Conservation (phyloP, 1,140 invertebrate species). For the Hyposmocoma kahamanoa region DNA sequence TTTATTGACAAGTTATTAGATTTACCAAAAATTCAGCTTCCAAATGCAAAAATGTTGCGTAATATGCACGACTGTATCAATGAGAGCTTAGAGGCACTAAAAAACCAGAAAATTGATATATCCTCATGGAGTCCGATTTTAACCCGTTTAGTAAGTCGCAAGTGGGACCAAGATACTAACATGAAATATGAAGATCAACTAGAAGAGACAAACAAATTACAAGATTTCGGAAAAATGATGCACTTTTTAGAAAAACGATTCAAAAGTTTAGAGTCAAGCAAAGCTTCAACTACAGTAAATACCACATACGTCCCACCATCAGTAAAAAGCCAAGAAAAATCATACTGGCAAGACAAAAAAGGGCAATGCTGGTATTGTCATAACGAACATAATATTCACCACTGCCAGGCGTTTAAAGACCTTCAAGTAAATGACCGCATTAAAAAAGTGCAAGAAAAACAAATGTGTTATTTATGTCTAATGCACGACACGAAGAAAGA, state of each 20-base stretch:
- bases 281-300: background rate
- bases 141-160: background rate
- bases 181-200: slow-evolving; percentile 7
- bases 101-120: slow-evolving; percentile 4
- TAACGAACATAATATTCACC: background rate
- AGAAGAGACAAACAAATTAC: slow-evolving; percentile 1
- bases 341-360: background rate
- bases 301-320: too few relatives aligned
- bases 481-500: background rate
- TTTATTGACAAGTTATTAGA: slow-evolving; percentile 7
- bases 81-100: slow-evolving; percentile 5
- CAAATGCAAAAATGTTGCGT: slow-evolving; percentile 5
- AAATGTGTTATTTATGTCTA: slow-evolving; percentile 2
- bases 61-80: slow-evolving; percentile 5
- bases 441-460: slow-evolving; percentile 4
- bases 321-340: background rate
- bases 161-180: slow-evolving; percentile 5
- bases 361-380: background rate
- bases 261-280: slow-evolving; percentile 3
- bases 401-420: background rate
- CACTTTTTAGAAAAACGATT: slow-evolving; percentile 5
- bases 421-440: background rate
- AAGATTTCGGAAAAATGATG: background rate
- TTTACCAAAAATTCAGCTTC: slow-evolving; percentile 3
- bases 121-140: slow-evolving; percentile 4